Evolutionary conservation across 2,113 vertebrate genomes (phyloP).

Genomic region (Nestor notabilis): DNA sequence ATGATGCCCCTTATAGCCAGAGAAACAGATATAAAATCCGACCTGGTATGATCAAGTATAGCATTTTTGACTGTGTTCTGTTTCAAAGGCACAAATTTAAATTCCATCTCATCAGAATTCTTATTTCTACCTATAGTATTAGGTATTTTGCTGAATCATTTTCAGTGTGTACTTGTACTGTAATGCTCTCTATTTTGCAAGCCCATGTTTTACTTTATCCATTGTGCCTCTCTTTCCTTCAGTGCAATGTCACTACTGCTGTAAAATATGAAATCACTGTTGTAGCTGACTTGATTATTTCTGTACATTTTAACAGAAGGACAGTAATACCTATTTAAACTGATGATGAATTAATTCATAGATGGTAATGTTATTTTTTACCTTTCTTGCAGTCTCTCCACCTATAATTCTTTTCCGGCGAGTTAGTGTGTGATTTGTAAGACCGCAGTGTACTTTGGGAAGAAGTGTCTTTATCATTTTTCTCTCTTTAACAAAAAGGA

Average conservation of each 20-base stretch:
- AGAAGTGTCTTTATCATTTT: slow-evolving; percentile 69
- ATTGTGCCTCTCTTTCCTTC: not conserved
- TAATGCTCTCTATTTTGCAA: not conserved
- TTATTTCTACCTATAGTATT: not conserved
- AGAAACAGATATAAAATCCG: not conserved
- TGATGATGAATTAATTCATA: not conserved
- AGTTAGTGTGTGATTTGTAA: not conserved
- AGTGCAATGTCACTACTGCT: not conserved
- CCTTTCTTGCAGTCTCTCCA: slow-evolving; percentile 69
- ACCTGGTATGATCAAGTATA: not conserved
- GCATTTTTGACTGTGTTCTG: not conserved
- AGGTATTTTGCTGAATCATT: not conserved
- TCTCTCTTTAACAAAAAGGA: slow-evolving; percentile 79
- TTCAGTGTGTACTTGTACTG: not conserved
- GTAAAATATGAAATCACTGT: not conserved
- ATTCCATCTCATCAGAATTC: not conserved
- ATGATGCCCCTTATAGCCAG: not conserved
- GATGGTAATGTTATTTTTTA: slow-evolving; percentile 52
- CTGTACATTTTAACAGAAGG: not conserved
- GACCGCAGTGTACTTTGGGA: slow-evolving; percentile 72
- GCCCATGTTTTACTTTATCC: not conserved
- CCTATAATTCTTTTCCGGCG: slow-evolving; percentile 80
- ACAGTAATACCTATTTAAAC: not conserved
- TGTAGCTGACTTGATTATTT: not conserved
- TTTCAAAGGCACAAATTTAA: not conserved